phyloP scores from a whole-genome alignment of 2,113 vertebrate genomes.

The Eolophus roseicapilla region DNA sequence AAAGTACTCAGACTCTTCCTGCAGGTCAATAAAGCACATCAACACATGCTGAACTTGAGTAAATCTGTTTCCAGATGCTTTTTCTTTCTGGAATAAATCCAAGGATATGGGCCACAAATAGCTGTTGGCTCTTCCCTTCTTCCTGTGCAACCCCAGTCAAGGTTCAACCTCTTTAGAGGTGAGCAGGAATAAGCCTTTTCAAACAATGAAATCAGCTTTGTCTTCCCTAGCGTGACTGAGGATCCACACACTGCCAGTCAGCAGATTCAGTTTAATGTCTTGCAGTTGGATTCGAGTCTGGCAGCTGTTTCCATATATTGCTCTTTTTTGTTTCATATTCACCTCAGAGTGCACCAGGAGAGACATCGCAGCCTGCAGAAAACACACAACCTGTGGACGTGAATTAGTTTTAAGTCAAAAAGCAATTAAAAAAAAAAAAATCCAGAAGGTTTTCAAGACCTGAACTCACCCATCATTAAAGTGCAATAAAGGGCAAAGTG shows the following conservation, averaged over 20 bases:
- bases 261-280: not conserved
- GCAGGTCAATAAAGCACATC: not conserved
- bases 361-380: not conserved
- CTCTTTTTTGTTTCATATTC: not conserved
- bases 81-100: not conserved
- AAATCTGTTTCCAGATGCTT: not conserved
- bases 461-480: not conserved
- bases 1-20: not conserved
- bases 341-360: not conserved
- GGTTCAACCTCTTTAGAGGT: not conserved
- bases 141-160: not conserved
- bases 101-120: not conserved
- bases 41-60: not conserved
- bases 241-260: rapidly evolving
- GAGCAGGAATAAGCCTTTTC: not conserved
- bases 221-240: not conserved
- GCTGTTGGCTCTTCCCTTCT: not conserved
- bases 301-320: not conserved
- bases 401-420: not conserved
- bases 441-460: not conserved
- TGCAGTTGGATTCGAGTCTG: not conserved
- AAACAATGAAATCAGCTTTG: not conserved
- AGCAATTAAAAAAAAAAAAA: not conserved
- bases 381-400: rapidly evolving
- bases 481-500: not conserved